A percentile compares a stretch with the other conserved stretches of the same genome.
These are phyloP conservation scores for Coreius guichenoti DNA, from an alignment of 2,797 vertebrate genomes.

Conservation along the genomic window DNA sequence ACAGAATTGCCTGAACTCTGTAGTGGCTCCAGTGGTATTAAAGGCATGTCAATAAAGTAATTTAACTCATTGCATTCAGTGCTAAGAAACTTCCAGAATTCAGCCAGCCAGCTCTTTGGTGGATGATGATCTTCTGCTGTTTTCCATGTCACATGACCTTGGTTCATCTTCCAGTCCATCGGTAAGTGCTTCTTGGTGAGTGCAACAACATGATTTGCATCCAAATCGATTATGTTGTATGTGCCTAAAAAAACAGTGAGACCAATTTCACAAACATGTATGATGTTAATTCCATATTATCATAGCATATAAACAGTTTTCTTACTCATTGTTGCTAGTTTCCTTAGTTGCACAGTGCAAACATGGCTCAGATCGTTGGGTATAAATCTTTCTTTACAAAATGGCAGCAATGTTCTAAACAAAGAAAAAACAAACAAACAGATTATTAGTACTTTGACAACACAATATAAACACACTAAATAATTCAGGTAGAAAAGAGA, in stretches of 20 bases:
- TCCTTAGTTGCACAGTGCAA: slow-evolving; percentile 67
- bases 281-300: neutral
- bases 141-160: slow-evolving; percentile 73
- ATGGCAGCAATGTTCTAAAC: slow-evolving; percentile 80
- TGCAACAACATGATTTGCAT: slow-evolving; percentile 66
- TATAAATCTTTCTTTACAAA: slow-evolving; percentile 78
- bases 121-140: slow-evolving; percentile 70
- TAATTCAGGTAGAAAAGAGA: neutral
- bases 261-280: neutral
- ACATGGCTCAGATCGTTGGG: slow-evolving; percentile 69
- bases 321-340: slow-evolving; percentile 75
- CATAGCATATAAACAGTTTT: no score
- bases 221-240: slow-evolving; percentile 75
- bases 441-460: neutral
- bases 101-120: slow-evolving; percentile 79
- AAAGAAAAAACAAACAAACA: slow-evolving; percentile 41
- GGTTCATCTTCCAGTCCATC: slow-evolving; percentile 71
- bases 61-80: slow-evolving; percentile 70
- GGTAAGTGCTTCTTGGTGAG: slow-evolving; percentile 75
- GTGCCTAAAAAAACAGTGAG: slow-evolving; percentile 66
- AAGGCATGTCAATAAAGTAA: slow-evolving; percentile 76
- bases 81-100: slow-evolving; percentile 84
- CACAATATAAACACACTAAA: neutral
- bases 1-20: slow-evolving; percentile 56
- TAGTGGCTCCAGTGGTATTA: slow-evolving; percentile 77